Percentiles rank a stretch among this genome's conserved stretches.
Conservation (phyloP, 2,888 invertebrate species). For the Chesias legatella region DNA sequence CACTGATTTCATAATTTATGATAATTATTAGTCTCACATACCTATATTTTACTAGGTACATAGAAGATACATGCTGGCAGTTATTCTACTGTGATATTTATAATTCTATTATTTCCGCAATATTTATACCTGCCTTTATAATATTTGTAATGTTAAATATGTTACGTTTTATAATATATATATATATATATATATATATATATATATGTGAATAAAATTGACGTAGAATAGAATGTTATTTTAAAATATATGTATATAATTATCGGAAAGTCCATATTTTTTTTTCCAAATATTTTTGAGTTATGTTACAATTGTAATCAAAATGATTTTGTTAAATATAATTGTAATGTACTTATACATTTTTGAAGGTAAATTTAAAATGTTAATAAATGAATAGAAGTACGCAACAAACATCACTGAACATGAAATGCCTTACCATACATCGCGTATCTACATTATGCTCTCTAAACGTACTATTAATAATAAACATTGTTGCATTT, state of each 20-base stretch:
- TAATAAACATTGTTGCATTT: constrained; percentile 47
- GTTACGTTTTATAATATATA: constrained; percentile 29
- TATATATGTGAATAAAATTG: constrained; percentile 57
- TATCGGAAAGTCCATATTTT: constrained; percentile 67
- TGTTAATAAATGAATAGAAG: constrained; percentile 30
- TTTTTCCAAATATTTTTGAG: constrained; percentile 71
- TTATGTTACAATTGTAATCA: constrained; percentile 56
- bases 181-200: constrained; percentile 61
- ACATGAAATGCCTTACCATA: constrained; percentile 38
- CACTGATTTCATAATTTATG: no score
- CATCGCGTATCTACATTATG: constrained; percentile 40
- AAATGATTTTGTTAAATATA: constrained; percentile 55
- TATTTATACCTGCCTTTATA: constrained; percentile 14
- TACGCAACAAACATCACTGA: constrained; percentile 51
- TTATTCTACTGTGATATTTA: constrained; percentile 78
- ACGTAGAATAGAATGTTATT: constrained; percentile 65
- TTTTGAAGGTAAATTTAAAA: constrained; percentile 34
- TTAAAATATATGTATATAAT: constrained; percentile 49
- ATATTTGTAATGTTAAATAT: constrained; percentile 1
- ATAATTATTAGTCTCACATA: no score
- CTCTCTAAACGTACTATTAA: constrained; percentile 55
- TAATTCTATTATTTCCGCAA: constrained; percentile 73
- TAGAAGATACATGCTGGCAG: constrained; percentile 58
- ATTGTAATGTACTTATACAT: constrained; percentile 34
- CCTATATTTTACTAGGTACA: neutral